These are phyloP conservation scores for Spodoptera litura DNA, from an alignment of 1,140 invertebrate species.

Conservation along the genomic window DNA sequence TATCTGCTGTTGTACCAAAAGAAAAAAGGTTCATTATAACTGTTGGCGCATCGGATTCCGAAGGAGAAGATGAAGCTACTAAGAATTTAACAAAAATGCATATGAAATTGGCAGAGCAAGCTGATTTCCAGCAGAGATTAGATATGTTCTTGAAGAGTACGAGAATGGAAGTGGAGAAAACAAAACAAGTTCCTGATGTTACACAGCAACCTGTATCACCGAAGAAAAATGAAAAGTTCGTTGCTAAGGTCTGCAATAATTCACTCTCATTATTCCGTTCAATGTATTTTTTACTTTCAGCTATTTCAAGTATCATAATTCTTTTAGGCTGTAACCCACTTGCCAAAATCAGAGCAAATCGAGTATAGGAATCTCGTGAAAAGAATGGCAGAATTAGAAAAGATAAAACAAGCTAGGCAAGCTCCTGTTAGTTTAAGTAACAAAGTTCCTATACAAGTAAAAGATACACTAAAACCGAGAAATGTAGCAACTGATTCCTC, in stretches of 20 bases:
- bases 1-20: slow-evolving; percentile 54
- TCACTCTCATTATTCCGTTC: background rate
- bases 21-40: slow-evolving; percentile 81
- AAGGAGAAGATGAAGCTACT: slow-evolving; percentile 83
- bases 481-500: slow-evolving; percentile 59
- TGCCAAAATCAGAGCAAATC: slow-evolving; percentile 82
- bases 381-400: slow-evolving; percentile 84
- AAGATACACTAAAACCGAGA: slow-evolving; percentile 69
- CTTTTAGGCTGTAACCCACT: slow-evolving; percentile 81
- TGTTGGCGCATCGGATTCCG: slow-evolving; percentile 82
- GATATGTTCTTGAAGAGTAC: slow-evolving; percentile 81
- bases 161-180: slow-evolving; percentile 76
- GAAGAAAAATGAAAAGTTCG: slow-evolving; percentile 74
- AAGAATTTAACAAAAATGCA: slow-evolving; percentile 85
- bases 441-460: slow-evolving; percentile 51
- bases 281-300: slow-evolving; percentile 7
- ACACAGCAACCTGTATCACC: slow-evolving; percentile 60
- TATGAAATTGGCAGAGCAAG: slow-evolving; percentile 78
- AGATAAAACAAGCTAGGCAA: slow-evolving; percentile 77
- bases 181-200: slow-evolving; percentile 62
- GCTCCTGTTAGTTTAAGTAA: slow-evolving; percentile 56
- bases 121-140: slow-evolving; percentile 81
- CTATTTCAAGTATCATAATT: slow-evolving; percentile 20
- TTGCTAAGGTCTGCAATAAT: slow-evolving; percentile 74
- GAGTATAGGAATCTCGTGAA: slow-evolving; percentile 83